Evolutionary conservation across 2,113 vertebrate genomes (phyloP).

Genomic region (Dipodomys ordii): DNA sequence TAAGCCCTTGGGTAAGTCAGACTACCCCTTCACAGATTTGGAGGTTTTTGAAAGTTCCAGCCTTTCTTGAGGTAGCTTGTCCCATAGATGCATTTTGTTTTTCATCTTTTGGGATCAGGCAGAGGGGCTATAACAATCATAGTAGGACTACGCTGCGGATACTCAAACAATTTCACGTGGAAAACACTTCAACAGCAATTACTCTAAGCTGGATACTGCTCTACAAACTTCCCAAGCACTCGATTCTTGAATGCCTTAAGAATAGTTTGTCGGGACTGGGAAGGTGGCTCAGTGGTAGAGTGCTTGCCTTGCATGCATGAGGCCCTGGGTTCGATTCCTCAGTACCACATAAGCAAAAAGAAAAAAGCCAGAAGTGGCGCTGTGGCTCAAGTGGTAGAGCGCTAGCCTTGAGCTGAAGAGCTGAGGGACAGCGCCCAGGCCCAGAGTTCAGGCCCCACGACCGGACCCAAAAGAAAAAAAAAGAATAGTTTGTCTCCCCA

Average conservation of each 20-base stretch:
- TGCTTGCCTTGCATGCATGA: too few relatives aligned
- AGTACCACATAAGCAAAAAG: too few relatives aligned
- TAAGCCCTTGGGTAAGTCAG: background rate
- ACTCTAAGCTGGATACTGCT: background rate
- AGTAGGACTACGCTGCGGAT: background rate
- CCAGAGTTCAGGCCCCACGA: too few relatives aligned
- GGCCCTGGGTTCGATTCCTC: too few relatives aligned
- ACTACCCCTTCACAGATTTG: background rate
- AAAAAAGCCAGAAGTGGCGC: too few relatives aligned
- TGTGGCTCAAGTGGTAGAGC: too few relatives aligned
- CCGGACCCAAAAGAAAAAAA: too few relatives aligned
- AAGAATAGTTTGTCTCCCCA: too few relatives aligned
- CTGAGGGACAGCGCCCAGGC: too few relatives aligned
- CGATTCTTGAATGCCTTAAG: background rate
- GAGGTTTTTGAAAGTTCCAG: background rate
- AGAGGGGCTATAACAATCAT: fast-evolving
- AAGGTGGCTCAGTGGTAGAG: too few relatives aligned
- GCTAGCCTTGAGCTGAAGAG: too few relatives aligned
- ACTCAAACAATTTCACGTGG: background rate
- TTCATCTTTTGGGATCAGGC: background rate
- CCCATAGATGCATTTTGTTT: background rate
- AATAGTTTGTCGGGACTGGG: too few relatives aligned
- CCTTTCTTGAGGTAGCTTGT: background rate
- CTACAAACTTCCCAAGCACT: background rate
- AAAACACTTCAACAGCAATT: background rate